Conservation (phyloP, 2,113 vertebrate genomes). For the Rattus rattus region DNA sequence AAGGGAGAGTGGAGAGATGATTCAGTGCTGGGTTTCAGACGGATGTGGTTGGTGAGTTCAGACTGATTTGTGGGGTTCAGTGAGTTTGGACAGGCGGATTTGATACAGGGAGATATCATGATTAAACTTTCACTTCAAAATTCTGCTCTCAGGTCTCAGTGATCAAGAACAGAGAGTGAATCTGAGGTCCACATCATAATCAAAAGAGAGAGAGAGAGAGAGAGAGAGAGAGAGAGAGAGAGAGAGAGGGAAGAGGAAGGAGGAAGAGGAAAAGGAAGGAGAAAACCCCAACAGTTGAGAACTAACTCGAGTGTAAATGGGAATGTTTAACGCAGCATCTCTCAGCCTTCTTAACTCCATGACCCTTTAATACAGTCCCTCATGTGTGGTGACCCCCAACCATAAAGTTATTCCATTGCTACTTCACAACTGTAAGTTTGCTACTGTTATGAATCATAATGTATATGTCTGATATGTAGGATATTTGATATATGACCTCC, state of each 20-base stretch:
- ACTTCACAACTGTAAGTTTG: not conserved
- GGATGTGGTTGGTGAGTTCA: not conserved
- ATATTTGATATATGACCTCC: not conserved
- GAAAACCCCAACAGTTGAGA: not conserved
- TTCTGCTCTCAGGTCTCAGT: conserved; percentile 12
- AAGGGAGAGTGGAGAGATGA: not conserved
- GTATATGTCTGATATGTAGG: not conserved
- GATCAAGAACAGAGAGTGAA: not conserved
- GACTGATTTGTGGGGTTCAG: not conserved
- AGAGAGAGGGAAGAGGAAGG: not conserved
- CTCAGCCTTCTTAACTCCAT: not conserved
- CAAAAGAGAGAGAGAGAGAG: not conserved
- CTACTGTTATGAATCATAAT: not conserved
- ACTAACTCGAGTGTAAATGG: not conserved
- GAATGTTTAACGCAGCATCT: not conserved
- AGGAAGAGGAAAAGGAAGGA: not conserved
- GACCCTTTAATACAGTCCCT: not conserved
- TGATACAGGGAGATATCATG: not conserved
- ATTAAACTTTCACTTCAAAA: conserved; percentile 20
- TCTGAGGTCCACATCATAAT: no score
- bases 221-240: not conserved
- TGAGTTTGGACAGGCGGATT: not conserved
- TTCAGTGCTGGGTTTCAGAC: not conserved
- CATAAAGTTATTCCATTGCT: not conserved
- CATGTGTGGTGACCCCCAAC: not conserved